Conservation (phyloP, 2,113 vertebrate genomes). For the Podocnemis expansa region DNA sequence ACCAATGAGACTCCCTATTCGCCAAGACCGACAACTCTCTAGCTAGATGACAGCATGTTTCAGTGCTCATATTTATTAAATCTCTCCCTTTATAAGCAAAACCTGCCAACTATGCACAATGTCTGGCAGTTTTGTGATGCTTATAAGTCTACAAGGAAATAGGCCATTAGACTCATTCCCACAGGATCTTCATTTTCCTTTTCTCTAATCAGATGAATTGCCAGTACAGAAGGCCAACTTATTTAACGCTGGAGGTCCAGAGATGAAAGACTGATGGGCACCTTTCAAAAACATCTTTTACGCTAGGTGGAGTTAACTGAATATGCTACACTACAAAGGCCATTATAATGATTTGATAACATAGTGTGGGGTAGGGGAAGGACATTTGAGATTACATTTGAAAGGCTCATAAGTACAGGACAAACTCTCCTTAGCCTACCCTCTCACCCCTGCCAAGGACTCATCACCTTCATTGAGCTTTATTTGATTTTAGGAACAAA, state of each 20-base stretch:
- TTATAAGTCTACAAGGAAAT: not conserved
- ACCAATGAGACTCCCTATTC: conserved; percentile 12
- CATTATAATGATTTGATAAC: not conserved
- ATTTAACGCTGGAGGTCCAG: not conserved
- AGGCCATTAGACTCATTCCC: not conserved
- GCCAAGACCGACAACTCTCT: not conserved
- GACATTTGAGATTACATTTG: not conserved
- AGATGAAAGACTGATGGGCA: not conserved
- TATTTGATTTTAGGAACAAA: not conserved
- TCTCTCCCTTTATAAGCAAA: conserved; percentile 30
- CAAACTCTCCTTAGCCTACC: not conserved
- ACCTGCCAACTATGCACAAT: not conserved
- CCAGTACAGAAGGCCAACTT: not conserved
- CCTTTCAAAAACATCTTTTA: not conserved
- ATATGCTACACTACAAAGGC: not conserved
- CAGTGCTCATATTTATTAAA: conserved; percentile 32
- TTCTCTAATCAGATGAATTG: not conserved
- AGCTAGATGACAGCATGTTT: conserved; percentile 21
- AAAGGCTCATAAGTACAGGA: not conserved
- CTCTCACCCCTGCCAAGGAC: not conserved
- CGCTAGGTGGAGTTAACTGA: not conserved
- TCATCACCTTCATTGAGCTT: not conserved
- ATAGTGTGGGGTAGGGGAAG: not conserved
- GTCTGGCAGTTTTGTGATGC: not conserved
- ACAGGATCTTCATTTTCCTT: not conserved